phyloP scores from a whole-genome alignment of 2,113 vertebrate genomes.

The Rhinichthys klamathensis region DNA sequence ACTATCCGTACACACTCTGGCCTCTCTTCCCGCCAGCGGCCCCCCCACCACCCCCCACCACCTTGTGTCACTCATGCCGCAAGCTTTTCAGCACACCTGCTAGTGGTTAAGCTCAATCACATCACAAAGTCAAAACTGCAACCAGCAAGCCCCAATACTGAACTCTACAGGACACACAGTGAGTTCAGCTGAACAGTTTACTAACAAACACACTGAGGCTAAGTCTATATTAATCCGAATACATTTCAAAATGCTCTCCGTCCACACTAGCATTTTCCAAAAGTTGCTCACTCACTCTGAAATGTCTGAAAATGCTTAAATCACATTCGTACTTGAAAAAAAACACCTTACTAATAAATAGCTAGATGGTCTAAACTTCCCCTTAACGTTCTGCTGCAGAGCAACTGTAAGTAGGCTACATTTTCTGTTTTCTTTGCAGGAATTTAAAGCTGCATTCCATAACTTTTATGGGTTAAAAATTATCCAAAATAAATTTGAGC shows the following conservation, averaged over 20 bases:
- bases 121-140: slow-evolving; percentile 62
- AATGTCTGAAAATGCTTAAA: too few relatives aligned
- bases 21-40: slow-evolving; percentile 29
- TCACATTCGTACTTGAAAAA: too few relatives aligned
- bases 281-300: too few relatives aligned
- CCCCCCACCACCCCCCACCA: slow-evolving; percentile 40
- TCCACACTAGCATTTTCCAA: too few relatives aligned
- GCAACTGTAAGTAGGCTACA: too few relatives aligned
- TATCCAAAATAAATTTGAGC: too few relatives aligned
- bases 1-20: slow-evolving; percentile 42
- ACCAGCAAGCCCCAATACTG: slow-evolving; percentile 33
- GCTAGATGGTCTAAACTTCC: too few relatives aligned
- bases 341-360: too few relatives aligned
- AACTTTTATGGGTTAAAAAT: too few relatives aligned
- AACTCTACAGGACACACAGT: slow-evolving; percentile 21
- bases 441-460: too few relatives aligned
- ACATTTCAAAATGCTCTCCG: neutral
- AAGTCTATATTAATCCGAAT: neutral
- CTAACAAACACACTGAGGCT: neutral
- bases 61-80: slow-evolving; percentile 69
- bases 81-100: slow-evolving; percentile 75
- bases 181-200: slow-evolving; percentile 6
- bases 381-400: too few relatives aligned
- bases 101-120: slow-evolving; percentile 75
- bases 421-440: too few relatives aligned